Percentiles rank a stretch among this genome's conserved stretches.
Conservation (phyloP, 2,888 invertebrate genomes). For the Caenorhabditis doughertyi region DNA sequence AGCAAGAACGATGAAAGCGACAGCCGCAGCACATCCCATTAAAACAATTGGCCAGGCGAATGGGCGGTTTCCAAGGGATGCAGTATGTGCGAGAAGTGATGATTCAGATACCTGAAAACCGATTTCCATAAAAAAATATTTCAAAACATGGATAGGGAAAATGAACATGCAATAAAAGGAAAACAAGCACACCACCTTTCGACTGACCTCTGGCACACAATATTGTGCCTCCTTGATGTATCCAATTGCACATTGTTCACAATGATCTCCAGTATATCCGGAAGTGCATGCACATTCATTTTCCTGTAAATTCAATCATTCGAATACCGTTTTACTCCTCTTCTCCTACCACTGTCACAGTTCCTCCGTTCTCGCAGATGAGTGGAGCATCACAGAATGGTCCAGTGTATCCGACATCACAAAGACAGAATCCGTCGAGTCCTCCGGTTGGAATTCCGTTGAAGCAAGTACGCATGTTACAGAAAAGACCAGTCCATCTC, state of each 20-base stretch:
- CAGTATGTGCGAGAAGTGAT: slow-evolving; percentile 68
- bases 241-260: slow-evolving; percentile 69
- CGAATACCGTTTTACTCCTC: slow-evolving; percentile 3
- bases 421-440: slow-evolving; percentile 72
- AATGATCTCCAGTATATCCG: slow-evolving; percentile 71
- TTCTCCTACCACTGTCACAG: slow-evolving; percentile 60
- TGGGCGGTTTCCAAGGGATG: slow-evolving; percentile 63
- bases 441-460: slow-evolving; percentile 73
- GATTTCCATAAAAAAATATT: background rate
- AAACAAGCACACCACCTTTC: slow-evolving; percentile 54
- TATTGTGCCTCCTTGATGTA: slow-evolving; percentile 63
- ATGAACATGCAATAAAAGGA: slow-evolving; percentile 23
- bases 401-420: slow-evolving; percentile 73
- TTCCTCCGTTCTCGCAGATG: slow-evolving; percentile 71
- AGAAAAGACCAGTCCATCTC: slow-evolving; percentile 71
- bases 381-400: slow-evolving; percentile 73
- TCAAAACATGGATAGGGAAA: background rate
- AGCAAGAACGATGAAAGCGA: slow-evolving; percentile 62
- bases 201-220: slow-evolving; percentile 71
- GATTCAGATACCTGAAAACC: slow-evolving; percentile 65
- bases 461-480: slow-evolving; percentile 72
- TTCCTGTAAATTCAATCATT: slow-evolving; percentile 47
- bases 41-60: slow-evolving; percentile 71
- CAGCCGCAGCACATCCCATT: slow-evolving; percentile 68
- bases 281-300: slow-evolving; percentile 71